Evolutionary conservation across 2,797 vertebrate species (phyloP).

Genomic region (Acomys russatus): DNA sequence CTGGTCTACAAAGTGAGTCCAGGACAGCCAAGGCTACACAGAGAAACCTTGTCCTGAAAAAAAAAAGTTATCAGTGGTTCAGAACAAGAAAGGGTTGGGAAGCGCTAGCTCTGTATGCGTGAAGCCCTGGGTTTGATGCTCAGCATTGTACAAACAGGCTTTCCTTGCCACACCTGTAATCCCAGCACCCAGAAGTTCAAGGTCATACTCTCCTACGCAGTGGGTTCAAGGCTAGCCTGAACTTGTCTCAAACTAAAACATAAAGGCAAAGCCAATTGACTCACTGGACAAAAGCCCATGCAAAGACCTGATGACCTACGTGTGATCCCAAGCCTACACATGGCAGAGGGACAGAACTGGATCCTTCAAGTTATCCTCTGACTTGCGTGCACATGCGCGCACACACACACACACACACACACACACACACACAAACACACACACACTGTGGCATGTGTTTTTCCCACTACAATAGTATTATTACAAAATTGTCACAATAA

Average conservation of each 20-base stretch:
- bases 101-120: not conserved
- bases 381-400: no score
- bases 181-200: not conserved
- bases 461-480: not conserved
- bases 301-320: not conserved
- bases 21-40: no score
- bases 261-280: not conserved
- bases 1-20: no score
- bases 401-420: no score
- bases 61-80: not conserved
- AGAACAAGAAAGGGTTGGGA: no score
- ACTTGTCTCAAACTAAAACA: not conserved
- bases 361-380: not conserved
- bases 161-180: not conserved
- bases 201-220: not conserved
- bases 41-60: no score
- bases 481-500: no score
- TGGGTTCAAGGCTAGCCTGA: not conserved
- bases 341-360: not conserved
- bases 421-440: no score
- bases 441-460: fast-evolving
- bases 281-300: not conserved
- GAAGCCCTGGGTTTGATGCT: not conserved
- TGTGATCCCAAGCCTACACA: not conserved
- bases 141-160: not conserved